Evolutionary conservation across 2,797 vertebrate species (phyloP).

Genomic region (Cyprinodon diabolis): DNA sequence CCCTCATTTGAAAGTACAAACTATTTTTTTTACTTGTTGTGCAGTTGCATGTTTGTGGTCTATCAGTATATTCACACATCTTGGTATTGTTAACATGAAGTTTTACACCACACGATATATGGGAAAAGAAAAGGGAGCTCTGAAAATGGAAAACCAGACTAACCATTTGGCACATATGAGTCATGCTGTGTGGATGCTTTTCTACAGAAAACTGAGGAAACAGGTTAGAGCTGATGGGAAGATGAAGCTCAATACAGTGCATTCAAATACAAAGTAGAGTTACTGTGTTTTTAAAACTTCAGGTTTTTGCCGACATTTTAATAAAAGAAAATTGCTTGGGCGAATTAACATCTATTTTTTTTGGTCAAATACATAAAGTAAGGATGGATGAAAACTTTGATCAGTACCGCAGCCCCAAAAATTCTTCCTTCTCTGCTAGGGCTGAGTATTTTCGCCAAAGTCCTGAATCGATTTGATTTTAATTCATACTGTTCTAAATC

Average conservation of each 20-base stretch:
- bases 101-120: background rate
- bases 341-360: too few species aligned
- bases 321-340: background rate
- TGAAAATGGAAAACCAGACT: background rate
- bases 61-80: constrained; percentile 8
- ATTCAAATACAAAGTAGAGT: background rate
- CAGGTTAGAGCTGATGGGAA: background rate
- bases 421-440: background rate
- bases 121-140: background rate
- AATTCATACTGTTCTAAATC: too few species aligned
- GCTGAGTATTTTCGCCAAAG: too few species aligned
- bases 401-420: background rate
- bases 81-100: constrained; percentile 3
- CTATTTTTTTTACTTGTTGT: constrained; percentile 17
- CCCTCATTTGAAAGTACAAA: constrained; percentile 38
- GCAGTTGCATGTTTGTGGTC: constrained; percentile 21
- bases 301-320: background rate
- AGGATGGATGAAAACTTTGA: background rate
- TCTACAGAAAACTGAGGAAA: background rate
- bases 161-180: background rate
- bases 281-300: background rate
- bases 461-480: too few species aligned
- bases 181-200: background rate
- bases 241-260: background rate
- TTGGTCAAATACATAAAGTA: too few species aligned